Conservation (phyloP, 2,797 vertebrate genomes). For the Picus viridis region DNA sequence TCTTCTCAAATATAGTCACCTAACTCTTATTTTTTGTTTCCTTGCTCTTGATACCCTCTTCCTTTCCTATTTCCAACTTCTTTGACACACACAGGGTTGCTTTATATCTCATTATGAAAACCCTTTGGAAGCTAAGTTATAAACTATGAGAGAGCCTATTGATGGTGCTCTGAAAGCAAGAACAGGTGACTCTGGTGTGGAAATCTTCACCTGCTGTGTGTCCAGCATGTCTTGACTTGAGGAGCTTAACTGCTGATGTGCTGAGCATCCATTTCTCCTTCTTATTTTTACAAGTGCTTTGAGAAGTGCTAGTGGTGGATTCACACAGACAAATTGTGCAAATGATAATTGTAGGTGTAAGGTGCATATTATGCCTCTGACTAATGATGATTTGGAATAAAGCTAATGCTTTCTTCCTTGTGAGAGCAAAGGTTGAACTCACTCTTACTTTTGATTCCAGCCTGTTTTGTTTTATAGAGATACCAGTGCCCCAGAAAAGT, state of each 20-base stretch:
- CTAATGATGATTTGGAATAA: constrained; percentile 19
- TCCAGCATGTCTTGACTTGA: constrained; percentile 6
- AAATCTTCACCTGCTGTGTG: background rate
- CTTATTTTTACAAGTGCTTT: constrained; percentile 29
- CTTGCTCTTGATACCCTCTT: background rate
- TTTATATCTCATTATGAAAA: background rate
- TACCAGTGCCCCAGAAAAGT: background rate
- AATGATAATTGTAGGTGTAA: constrained; percentile 44
- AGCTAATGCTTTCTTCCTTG: background rate
- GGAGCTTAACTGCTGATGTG: constrained; percentile 9
- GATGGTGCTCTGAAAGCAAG: background rate
- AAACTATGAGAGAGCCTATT: background rate
- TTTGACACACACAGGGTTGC: background rate
- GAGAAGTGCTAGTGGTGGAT: background rate
- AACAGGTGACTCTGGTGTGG: background rate
- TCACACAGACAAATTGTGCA: background rate
- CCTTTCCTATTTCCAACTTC: background rate
- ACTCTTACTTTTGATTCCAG: background rate
- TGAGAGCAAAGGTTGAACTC: background rate
- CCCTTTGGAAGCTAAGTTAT: background rate
- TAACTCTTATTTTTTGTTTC: background rate
- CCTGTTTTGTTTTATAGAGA: background rate
- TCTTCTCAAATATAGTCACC: background rate
- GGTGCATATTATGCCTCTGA: constrained; percentile 3
- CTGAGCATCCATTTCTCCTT: background rate